Conservation (phyloP, 2,113 vertebrate genomes). For the Zapornia atra region DNA sequence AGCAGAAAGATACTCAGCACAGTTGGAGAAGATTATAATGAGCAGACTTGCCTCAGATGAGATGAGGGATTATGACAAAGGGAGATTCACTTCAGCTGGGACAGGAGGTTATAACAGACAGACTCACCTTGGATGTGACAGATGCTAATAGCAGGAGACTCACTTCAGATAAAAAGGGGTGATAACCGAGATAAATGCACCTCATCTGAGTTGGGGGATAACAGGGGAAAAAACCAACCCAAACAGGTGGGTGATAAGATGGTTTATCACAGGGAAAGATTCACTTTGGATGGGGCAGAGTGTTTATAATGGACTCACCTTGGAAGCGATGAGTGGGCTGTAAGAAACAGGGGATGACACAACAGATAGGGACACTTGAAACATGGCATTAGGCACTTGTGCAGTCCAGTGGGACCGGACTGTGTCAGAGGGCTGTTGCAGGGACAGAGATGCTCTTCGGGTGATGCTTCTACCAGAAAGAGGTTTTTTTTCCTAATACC, state of each 20-base stretch:
- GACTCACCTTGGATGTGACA: constrained; percentile 58
- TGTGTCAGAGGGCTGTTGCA: neutral
- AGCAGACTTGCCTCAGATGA: constrained; percentile 32
- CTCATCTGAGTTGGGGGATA: constrained; percentile 27
- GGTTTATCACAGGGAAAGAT: neutral
- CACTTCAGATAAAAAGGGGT: constrained; percentile 1
- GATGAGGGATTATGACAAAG: constrained; percentile 54
- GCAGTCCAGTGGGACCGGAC: neutral
- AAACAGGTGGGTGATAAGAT: neutral
- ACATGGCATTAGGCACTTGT: neutral
- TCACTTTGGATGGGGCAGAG: neutral
- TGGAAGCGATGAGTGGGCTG: neutral
- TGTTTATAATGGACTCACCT: neutral
- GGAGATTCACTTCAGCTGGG: constrained; percentile 52
- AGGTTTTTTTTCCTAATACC: neutral
- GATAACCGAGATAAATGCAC: constrained; percentile 38
- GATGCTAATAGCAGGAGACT: constrained; percentile 54
- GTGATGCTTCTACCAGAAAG: neutral
- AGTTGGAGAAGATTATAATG: constrained; percentile 43
- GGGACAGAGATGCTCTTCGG: neutral
- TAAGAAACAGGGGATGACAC: neutral
- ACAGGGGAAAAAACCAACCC: neutral
- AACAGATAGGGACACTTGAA: neutral
- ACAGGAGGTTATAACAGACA: constrained; percentile 49
- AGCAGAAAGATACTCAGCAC: constrained; percentile 36